These are phyloP conservation scores for Oncorhynchus gorbuscha DNA, from an alignment of 2,113 vertebrate genomes.

Conservation along the genomic window DNA sequence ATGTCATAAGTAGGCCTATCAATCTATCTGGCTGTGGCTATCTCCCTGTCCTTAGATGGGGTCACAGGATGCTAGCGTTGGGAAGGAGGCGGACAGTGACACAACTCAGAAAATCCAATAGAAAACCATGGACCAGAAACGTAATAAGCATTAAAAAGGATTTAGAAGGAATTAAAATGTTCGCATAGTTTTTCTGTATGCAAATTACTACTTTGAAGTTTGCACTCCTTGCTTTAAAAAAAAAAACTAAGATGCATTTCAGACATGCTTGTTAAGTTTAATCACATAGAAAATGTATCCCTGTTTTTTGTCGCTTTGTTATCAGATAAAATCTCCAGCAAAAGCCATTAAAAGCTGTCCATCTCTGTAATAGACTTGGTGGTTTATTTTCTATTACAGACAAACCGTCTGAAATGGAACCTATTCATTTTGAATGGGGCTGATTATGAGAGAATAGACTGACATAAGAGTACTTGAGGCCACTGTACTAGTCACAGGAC, in stretches of 20 bases:
- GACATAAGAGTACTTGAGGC: slow-evolving; percentile 14
- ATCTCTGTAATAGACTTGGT: neutral
- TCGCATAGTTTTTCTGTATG: no score
- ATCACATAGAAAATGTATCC: neutral
- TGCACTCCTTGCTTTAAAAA: no score
- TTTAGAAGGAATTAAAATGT: no score
- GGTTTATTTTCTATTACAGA: slow-evolving; percentile 40
- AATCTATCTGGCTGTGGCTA: neutral
- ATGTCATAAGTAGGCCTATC: slow-evolving; percentile 10
- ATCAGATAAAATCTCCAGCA: neutral
- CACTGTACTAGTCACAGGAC: slow-evolving; percentile 42
- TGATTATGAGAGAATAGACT: slow-evolving; percentile 20
- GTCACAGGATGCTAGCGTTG: neutral
- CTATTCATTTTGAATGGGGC: neutral
- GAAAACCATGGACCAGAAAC: neutral
- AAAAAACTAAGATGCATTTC: neutral
- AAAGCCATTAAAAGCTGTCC: slow-evolving; percentile 11
- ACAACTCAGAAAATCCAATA: neutral
- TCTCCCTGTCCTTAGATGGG: neutral
- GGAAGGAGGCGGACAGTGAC: neutral
- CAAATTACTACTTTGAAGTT: no score
- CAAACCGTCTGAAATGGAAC: slow-evolving; percentile 20
- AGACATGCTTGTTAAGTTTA: neutral
- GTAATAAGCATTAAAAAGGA: neutral
- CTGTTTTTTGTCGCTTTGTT: neutral